Evolutionary conservation across 1,140 invertebrate genomes (phyloP).

Genomic region (Bombus pascuorum): DNA sequence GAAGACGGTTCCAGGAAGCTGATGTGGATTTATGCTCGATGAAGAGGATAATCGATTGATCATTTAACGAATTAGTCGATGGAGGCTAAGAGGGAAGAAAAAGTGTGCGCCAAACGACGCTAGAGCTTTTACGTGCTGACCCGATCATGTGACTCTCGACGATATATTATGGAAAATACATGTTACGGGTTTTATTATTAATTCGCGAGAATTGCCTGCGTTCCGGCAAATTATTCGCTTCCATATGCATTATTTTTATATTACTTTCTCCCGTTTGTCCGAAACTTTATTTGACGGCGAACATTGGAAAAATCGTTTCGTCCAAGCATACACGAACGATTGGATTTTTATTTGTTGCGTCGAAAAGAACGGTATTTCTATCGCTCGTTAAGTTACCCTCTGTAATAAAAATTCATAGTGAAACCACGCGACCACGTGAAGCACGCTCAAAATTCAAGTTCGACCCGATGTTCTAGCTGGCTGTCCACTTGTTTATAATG

Average conservation of each 20-base stretch:
- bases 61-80: conserved; percentile 65
- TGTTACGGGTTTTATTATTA: not conserved
- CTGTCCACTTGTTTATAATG: conserved; percentile 46
- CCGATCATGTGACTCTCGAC: conserved; percentile 1
- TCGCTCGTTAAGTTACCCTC: conserved; percentile 5
- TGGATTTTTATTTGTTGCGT: not conserved
- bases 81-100: conserved; percentile 40
- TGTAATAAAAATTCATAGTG: conserved; percentile 43
- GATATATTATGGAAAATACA: not conserved
- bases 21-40: conserved; percentile 56
- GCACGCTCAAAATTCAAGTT: conserved; percentile 35
- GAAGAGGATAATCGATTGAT: conserved; percentile 66
- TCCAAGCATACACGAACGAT: not conserved
- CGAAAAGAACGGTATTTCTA: not conserved
- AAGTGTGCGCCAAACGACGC: not conserved
- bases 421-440: conserved; percentile 11
- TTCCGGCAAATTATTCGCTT: too few species aligned
- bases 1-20: conserved; percentile 43
- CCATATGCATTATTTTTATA: too few species aligned
- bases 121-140: not conserved
- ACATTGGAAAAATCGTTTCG: not conserved
- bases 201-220: not conserved
- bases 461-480: conserved; percentile 20
- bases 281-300: not conserved
- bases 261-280: too few species aligned